Percentiles rank a stretch among this genome's conserved stretches.
Conservation (phyloP, 2,888 invertebrate species). For the Limnephilus auricula region DNA sequence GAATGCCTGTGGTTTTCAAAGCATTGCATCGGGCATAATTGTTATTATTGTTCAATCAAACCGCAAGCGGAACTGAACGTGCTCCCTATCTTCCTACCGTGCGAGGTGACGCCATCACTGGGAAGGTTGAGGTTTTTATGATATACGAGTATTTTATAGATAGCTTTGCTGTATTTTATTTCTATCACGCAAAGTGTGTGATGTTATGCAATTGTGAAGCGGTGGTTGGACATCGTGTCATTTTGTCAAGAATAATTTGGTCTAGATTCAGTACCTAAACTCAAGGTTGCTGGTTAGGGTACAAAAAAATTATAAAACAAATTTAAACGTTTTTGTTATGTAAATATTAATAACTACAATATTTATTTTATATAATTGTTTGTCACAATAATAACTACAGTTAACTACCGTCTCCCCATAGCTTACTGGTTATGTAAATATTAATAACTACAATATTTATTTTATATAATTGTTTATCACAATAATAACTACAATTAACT, state of each 20-base stretch:
- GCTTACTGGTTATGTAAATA: too few relatives aligned
- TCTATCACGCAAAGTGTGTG: background rate
- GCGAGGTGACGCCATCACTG: background rate
- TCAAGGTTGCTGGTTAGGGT: too few relatives aligned
- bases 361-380: too few relatives aligned
- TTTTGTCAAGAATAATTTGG: background rate
- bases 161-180: background rate
- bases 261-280: too few relatives aligned
- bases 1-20: constrained; percentile 38
- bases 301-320: too few relatives aligned
- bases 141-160: background rate
- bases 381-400: too few relatives aligned
- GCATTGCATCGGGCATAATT: constrained; percentile 2
- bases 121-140: background rate
- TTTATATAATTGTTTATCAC: too few relatives aligned
- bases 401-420: too few relatives aligned
- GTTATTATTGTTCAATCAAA: constrained; percentile 26
- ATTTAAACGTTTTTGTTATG: too few relatives aligned
- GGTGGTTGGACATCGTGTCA: background rate
- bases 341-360: too few relatives aligned
- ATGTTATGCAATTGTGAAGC: background rate
- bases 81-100: background rate
- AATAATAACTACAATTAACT: too few relatives aligned
- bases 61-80: constrained; percentile 19
- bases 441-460: too few relatives aligned